These are phyloP conservation scores for Tholera decimalis DNA, from an alignment of 2,888 invertebrate genomes.

Conservation along the genomic window DNA sequence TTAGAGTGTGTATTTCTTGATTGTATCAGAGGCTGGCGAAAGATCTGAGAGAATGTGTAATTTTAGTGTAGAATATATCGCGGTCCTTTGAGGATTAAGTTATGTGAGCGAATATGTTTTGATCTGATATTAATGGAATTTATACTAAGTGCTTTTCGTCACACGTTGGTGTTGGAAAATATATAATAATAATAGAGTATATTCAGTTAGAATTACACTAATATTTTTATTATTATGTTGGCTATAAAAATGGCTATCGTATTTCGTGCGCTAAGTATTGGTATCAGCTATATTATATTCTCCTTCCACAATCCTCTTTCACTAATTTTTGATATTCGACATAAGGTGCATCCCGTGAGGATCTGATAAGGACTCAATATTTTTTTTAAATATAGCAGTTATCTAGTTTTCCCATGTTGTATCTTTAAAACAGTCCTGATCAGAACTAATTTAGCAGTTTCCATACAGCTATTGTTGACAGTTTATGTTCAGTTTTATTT, in stretches of 20 bases:
- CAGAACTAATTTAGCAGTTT: no score
- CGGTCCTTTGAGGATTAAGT: constrained; percentile 2
- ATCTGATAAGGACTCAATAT: no score
- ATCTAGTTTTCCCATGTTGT: no score
- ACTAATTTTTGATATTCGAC: neutral
- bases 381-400: no score
- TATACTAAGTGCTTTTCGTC: constrained; percentile 1
- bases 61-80: constrained; percentile 9
- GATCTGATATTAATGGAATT: constrained; percentile 21
- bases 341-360: no score
- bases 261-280: neutral
- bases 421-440: no score
- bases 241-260: neutral
- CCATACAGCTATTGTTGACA: no score
- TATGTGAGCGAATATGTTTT: constrained; percentile 8
- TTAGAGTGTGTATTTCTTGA: constrained; percentile 49
- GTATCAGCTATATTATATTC: neutral
- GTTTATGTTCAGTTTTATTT: no score
- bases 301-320: neutral
- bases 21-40: constrained; percentile 43
- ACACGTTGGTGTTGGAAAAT: neutral
- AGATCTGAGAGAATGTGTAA: constrained; percentile 37
- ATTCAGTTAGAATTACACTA: neutral
- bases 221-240: no score
- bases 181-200: neutral